Evolutionary conservation across 2,888 invertebrate species (phyloP), one percentile per base, ranked within the genome.

Genomic region (Schrankia costaestrigalis): DNA sequence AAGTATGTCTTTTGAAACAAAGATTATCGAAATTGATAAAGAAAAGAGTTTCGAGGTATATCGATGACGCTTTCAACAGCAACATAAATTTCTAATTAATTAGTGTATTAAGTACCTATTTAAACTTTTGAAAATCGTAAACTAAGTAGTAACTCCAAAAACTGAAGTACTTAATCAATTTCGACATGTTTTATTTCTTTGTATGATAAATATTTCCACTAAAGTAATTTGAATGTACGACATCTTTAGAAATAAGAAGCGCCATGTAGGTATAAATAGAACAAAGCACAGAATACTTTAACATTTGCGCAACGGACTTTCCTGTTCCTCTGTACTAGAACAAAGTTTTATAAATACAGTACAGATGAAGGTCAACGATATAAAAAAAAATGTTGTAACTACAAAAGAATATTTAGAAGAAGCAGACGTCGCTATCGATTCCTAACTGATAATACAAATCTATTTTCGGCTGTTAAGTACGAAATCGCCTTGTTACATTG

Each of bases 361-460:
- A 45, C 41, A 77, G 78, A 78, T 80, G 67, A 76, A 79, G 77
- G 76, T 47, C 73, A 69, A 28, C 26, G 77, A 78, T 78, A 63
- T 59, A 63, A 71, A 64, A 64, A 67, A 52, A 45, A 40, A 30
- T n/a, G 23, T 31, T 57, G 50, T 40, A 54, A 54, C 51, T 33
- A 76, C 78, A 78, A 78, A 63, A 63, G 70, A 62, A 38, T 53
- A 53, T 51, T 63, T 50, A 61, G 64, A 68, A 71, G 55, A 66
- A 68, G 55, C n/a, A n/a, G n/a, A n/a, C n/a, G 47, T 64, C 65
- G 63, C 65, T 63, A 57, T 46, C 36, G 78, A 79, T 82, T 50
- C 50, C 50, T 40, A 35, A 27, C 19, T 35, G 79, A 78, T 81
- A 78, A 57, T 37, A 29, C 28, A 34, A 15, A 43, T 70, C 78